Evolutionary conservation across 2,113 vertebrate species (phyloP).

Genomic region (Nesogale talazaci): DNA sequence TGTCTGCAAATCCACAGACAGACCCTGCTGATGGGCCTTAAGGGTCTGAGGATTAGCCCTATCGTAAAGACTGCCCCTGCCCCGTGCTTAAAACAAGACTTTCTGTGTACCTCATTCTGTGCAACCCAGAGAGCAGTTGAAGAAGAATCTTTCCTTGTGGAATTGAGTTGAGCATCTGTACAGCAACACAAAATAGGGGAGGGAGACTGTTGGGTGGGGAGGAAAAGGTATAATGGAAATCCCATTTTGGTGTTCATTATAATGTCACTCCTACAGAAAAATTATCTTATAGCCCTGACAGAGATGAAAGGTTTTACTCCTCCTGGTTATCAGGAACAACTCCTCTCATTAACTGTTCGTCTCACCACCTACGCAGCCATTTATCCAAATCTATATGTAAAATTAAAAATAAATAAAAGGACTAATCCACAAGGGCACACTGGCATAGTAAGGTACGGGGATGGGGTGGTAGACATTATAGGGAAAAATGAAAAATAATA

Average conservation of each 20-base stretch:
- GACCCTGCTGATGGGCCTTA: not conserved
- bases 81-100: not conserved
- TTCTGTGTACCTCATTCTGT: not conserved
- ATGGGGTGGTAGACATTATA: not conserved
- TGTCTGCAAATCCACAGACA: not conserved
- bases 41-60: not conserved
- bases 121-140: not conserved
- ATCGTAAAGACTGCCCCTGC: not conserved
- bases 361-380: constrained; percentile 56
- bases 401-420: constrained; percentile 68
- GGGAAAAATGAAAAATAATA: constrained; percentile 58
- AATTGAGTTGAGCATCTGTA: constrained; percentile 16
- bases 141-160: not conserved
- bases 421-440: constrained; percentile 33
- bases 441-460: not conserved
- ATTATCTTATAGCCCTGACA: constrained; percentile 62
- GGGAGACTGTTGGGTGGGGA: not conserved
- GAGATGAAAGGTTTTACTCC: constrained; percentile 68
- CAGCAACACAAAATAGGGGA: constrained; percentile 35
- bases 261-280: constrained; percentile 62
- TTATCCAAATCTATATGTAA: constrained; percentile 65
- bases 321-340: constrained; percentile 64
- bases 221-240: constrained; percentile 52
- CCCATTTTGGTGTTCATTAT: constrained; percentile 65
- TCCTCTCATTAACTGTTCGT: constrained; percentile 62